Conservation (phyloP, 1,140 invertebrate genomes). For the Drosophila sproati region DNA sequence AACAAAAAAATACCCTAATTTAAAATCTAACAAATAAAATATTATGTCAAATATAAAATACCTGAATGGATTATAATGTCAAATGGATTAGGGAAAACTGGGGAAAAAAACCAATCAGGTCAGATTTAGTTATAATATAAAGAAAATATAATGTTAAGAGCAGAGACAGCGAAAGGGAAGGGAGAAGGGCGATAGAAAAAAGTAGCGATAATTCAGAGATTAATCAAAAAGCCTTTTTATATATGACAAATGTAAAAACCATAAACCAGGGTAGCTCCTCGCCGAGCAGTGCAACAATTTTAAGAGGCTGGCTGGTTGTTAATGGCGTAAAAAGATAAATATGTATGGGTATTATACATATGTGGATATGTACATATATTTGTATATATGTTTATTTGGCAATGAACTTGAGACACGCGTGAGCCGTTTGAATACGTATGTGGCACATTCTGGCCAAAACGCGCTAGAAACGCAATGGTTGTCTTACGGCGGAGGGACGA, state of each 20-base stretch:
- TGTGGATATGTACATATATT: background rate
- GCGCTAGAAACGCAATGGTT: constrained; percentile 38
- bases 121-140: too few species aligned
- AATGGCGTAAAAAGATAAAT: constrained; percentile 25
- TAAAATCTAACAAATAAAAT: background rate
- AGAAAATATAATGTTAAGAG: too few species aligned
- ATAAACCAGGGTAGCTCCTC: constrained; percentile 11
- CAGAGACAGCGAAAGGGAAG: too few species aligned
- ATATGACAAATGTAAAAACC: background rate
- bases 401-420: constrained; percentile 81
- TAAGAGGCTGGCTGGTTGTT: background rate
- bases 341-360: constrained; percentile 5
- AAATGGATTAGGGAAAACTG: too few species aligned
- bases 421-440: constrained; percentile 65
- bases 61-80: background rate
- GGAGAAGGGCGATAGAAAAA: too few species aligned
- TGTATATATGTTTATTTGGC: constrained; percentile 56
- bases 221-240: too few species aligned
- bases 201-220: too few species aligned
- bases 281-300: background rate
- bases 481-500: background rate
- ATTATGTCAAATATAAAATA: background rate
- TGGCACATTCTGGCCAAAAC: constrained; percentile 61
- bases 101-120: too few species aligned
- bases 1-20: too few species aligned